Evolutionary conservation across 2,888 invertebrate genomes (phyloP), one percentile per base, ranked within the genome.

Genomic region (Notocelia uddmanniana): DNA sequence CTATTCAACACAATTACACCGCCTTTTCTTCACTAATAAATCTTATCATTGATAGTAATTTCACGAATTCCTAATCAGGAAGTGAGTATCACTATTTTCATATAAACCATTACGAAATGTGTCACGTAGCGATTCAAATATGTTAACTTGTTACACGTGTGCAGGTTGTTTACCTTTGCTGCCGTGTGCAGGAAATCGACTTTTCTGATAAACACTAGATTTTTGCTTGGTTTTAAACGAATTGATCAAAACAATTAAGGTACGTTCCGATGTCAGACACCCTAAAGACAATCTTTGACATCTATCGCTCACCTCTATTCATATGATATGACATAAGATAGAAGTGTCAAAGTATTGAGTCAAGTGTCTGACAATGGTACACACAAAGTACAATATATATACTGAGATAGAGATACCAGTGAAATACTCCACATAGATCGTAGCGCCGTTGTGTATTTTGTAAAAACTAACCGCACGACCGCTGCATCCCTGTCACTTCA

Each of bases 81-180:
- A 69, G 55, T 45, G 69, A 50, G 58, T 34, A 26, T 45, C 55
- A 63, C 69, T 37, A 55, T 69, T 69, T 69, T 63, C 31, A 55
- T 69, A 69, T 63, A 69, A 69, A 63, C 48, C 45, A 48, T 69
- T 63, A 69, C 69, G 69, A 69, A 69, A 69, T 69, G 69, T 69
- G 69, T 69, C 69, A 69, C 69, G 69, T 69, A 54, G 52, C 54
- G 23, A 18, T 52, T 69, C 52, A 69, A 69, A 69, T 69, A 69
- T 69, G 69, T 69, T 62, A 69, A 69, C 54, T 62, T 55, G 62
- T 21, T 69, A 70, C 63, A 64, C 64, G 70, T 64, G 70, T 41
- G 13, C n/a, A 69, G 69, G 69, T 69, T 69, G 62, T 69, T 69
- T 69, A 69, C 69, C 69, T 69, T 21, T 68, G 26, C 41, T 13